Evolutionary conservation across 2,797 vertebrate genomes (phyloP), one percentile per base, ranked within the genome.

Genomic region (Gallinago solitaria): DNA sequence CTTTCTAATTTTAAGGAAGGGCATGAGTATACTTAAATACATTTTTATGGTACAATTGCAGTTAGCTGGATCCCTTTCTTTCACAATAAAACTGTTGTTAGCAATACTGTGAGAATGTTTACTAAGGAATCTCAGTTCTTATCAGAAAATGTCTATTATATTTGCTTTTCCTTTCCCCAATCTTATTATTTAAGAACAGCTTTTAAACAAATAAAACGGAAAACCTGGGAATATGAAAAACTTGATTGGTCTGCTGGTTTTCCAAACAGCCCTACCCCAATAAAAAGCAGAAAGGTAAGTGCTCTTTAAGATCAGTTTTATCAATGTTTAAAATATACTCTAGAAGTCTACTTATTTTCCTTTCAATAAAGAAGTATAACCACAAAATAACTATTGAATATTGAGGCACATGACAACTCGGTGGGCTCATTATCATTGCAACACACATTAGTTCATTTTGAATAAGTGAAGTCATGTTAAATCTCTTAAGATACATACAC

Each of bases 131-230:
- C 59, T 76, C 69, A 64, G 35, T 45, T 90, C 89, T 95, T 94
- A 90, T 89, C 20, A 94, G 80, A 83, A 94, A 94, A 92, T 16
- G 30, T 76, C 47, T 90, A 93, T 67, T 91, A 82, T 79, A 95
- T 90, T 91, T 95, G 32, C 67, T 94, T 95, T 94, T 91, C 70
- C 83, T 90, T 76, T 53, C n/a, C 15, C 47, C 83, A 84, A 0
- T 91, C 93, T 88, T 89, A 84, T 41, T 93, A 83, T 35, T 95
- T 76, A 90, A 87, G 56, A 84, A 56, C 48, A 87, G 56, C 16
- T 90, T 91, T 89, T 60, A 83, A 93, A 82, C 56, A 95, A 95
- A 91, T 32, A 53, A 65, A 83, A 63, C 0, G 5, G 80, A 95
- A 95, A 90, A 86, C 56, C 48, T 59, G 28, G 28, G 57, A 90